Evolutionary conservation across 2,113 vertebrate genomes (phyloP).

Genomic region (Erythrocebus patas): DNA sequence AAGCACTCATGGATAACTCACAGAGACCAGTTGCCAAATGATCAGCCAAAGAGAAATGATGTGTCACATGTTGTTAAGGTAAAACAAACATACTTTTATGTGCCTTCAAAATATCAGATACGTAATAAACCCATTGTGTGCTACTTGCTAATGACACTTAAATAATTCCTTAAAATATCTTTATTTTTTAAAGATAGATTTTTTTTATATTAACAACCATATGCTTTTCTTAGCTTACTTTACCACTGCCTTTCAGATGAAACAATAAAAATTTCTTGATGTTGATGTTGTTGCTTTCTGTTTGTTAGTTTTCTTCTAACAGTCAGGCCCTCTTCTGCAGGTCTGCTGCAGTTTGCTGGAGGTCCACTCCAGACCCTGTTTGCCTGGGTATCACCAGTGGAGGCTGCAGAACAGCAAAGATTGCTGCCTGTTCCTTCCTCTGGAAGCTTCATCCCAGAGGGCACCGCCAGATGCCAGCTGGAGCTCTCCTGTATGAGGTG

Average conservation of each 20-base stretch:
- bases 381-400: no score
- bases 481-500: no score
- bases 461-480: no score
- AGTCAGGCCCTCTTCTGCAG: no score
- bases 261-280: background rate
- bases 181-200: conserved; percentile 16
- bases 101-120: background rate
- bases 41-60: conserved; percentile 93
- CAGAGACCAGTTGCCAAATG: conserved; percentile 91
- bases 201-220: background rate
- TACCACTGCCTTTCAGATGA: background rate
- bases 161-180: background rate
- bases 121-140: background rate
- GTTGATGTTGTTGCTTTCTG: no score
- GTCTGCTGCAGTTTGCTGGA: no score
- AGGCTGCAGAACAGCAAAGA: no score
- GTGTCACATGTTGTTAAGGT: conserved; percentile 94
- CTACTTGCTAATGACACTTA: background rate
- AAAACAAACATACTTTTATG: conserved; percentile 55
- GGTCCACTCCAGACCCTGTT: no score
- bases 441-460: no score
- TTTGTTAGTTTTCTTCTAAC: no score
- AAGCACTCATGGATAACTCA: conserved; percentile 97
- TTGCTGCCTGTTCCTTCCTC: no score
- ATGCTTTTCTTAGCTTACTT: background rate